phyloP scores from a whole-genome alignment of 2,888 invertebrate species.

The Neuroscelio doddi region DNA sequence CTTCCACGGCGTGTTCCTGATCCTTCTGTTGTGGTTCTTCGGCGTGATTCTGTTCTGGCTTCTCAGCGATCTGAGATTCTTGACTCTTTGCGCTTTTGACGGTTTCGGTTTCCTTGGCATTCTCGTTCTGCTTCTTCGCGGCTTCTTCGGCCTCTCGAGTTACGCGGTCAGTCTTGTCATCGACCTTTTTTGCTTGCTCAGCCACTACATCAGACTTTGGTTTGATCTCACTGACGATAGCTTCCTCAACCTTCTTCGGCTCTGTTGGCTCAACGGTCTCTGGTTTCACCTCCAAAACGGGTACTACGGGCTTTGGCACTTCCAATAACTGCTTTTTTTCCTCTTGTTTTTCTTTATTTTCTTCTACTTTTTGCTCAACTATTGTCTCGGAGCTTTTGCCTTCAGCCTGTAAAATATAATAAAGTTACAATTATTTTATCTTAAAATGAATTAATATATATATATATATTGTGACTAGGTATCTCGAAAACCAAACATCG shows the following conservation, averaged over 20 bases:
- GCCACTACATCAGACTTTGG: conserved; percentile 40
- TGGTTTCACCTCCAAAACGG: conserved; percentile 50
- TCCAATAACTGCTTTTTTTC: conserved; percentile 52
- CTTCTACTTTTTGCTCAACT: conserved; percentile 11
- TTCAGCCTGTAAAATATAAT: conserved; percentile 19
- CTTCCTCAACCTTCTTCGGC: conserved; percentile 27
- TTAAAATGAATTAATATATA: too few relatives aligned
- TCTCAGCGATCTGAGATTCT: conserved; percentile 16
- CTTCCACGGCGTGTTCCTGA: conserved; percentile 18
- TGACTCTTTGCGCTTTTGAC: conserved; percentile 49
- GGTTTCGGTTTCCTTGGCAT: conserved; percentile 57
- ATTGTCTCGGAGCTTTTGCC: conserved; percentile 26
- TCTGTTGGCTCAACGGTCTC: conserved; percentile 28
- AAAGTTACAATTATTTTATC: not conserved
- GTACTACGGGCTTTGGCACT: conserved; percentile 47
- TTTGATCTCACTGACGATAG: conserved; percentile 6
- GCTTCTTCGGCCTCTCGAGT: conserved; percentile 63
- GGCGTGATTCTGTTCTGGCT: conserved; percentile 16
- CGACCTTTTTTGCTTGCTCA: conserved; percentile 60
- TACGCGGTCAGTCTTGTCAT: conserved; percentile 61
- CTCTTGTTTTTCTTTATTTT: conserved; percentile 46
- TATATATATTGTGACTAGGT: too few relatives aligned
- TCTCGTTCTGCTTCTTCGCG: conserved; percentile 46
- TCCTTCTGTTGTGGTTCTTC: not conserved
- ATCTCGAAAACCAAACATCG: too few relatives aligned